Base-by-base conservation (phyloP, 2,113 vertebrate species). In the Condylura cristata region DNA sequence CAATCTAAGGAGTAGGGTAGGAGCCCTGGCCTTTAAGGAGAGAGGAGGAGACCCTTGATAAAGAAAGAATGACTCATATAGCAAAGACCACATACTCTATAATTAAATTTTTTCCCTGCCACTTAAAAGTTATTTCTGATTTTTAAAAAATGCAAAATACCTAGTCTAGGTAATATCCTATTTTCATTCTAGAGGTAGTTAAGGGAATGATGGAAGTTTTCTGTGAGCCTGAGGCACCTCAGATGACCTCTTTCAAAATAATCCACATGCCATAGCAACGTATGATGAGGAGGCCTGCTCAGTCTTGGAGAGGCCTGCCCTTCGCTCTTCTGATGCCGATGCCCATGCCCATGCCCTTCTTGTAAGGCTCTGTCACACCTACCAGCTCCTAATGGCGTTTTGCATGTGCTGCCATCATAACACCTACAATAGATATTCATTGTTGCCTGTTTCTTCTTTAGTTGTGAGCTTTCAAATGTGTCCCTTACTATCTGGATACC, bases 361-460 rank as follows among this genome's bases (percentile, higher is more conserved):
- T 71, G 4, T 13, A 90, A 46, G 34, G 66, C 84, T 96, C 39
- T 87, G 4, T 56, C 86, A 22, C 10, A 75, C 46, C 28, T 58
- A 24, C 28, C 12, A 84, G 14, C 32, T 86, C 32, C 24, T 18
- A 46, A 1, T 65, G 51, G 30, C 39, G 26, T 24, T 95, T 78
- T 39, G 20, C 51, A n/a, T 75, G 14, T 44, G 26, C 44, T 79
- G 34, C 51, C 18, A n/a, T 83, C 34, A 2, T 61, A 82, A 74
- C 61, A 74, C 68, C 56, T 71, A 65, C 26, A 30, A 60, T 79
- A 20, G 51, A 2, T 90, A 72, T 44, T 89, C 22, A 81, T 72
- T 86, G 48, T 70, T 94, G 60, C 37, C 48, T 65, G 4, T 76
- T 48, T 93, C 92, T 83, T 71, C 90, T 51, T 97, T 89, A 85